Percentiles rank a stretch among this genome's conserved stretches.
Evolutionary conservation across 2,888 invertebrate genomes (phyloP).

Genomic region (Zootermopsis nevadensis): DNA sequence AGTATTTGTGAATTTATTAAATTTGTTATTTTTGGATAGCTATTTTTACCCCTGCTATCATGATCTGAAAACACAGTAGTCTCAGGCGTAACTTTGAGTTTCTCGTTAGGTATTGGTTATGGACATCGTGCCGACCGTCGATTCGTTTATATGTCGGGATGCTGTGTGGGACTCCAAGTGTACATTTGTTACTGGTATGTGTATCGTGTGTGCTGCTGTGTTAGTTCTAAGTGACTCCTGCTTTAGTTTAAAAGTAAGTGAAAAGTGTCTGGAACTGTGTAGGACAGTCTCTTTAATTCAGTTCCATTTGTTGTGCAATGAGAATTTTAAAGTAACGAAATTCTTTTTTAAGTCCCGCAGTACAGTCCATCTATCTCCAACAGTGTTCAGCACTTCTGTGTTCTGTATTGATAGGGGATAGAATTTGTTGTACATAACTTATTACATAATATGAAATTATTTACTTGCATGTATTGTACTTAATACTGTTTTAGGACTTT

Average conservation of each 20-base stretch:
- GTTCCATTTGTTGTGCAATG: constrained; percentile 35
- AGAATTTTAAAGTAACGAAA: constrained; percentile 37
- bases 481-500: constrained; percentile 52
- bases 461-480: constrained; percentile 53
- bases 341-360: constrained; percentile 23
- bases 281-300: constrained; percentile 24
- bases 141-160: background rate
- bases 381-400: constrained; percentile 35
- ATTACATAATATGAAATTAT: constrained; percentile 46
- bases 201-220: constrained; percentile 30
- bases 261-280: constrained; percentile 27
- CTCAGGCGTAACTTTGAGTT: constrained; percentile 41
- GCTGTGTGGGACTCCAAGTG: background rate
- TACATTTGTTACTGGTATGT: constrained; percentile 22
- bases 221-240: constrained; percentile 40
- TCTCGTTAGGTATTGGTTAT: background rate
- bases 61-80: constrained; percentile 47
- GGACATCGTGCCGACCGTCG: background rate
- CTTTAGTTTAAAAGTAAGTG: constrained; percentile 41
- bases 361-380: constrained; percentile 26
- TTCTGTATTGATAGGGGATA: constrained; percentile 43
- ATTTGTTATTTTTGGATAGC: constrained; percentile 25
- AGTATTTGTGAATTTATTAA: constrained; percentile 42
- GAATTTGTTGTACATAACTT: constrained; percentile 51
- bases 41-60: constrained; percentile 33